These are phyloP conservation scores for Chaetodon trifascialis DNA, from an alignment of 2,113 vertebrate species.

Conservation along the genomic window DNA sequence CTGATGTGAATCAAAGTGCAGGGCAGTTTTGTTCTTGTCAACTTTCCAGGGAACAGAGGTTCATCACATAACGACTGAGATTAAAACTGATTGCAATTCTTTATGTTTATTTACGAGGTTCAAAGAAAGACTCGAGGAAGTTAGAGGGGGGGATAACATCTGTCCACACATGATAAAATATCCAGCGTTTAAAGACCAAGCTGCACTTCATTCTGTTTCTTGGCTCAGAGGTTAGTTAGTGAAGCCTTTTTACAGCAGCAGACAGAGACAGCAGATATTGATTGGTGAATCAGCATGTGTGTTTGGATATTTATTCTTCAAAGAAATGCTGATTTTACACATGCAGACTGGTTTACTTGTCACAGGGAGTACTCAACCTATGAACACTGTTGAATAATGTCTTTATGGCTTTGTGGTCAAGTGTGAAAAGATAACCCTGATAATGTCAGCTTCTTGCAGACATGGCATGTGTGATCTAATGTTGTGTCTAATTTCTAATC, in stretches of 20 bases:
- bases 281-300: constrained; percentile 41
- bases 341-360: not conserved
- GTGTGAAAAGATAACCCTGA: not conserved
- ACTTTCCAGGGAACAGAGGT: constrained; percentile 20
- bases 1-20: constrained; percentile 66
- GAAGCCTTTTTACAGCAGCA: constrained; percentile 33
- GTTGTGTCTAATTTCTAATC: too few species aligned
- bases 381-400: not conserved
- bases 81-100: constrained; percentile 23
- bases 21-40: constrained; percentile 45
- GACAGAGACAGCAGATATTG: constrained; percentile 26
- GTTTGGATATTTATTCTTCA: constrained; percentile 37
- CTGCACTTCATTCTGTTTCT: constrained; percentile 17
- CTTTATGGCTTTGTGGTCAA: not conserved
- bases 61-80: constrained; percentile 26
- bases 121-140: not conserved
- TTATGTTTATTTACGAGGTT: not conserved
- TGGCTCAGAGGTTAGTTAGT: constrained; percentile 31
- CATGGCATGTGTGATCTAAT: not conserved
- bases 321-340: not conserved
- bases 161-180: constrained; percentile 2
- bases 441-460: not conserved
- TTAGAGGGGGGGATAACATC: not conserved
- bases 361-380: not conserved
- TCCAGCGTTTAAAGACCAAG: not conserved